A percentile compares a stretch with the other conserved stretches of the same genome.
Conservation (phyloP, 1,140 invertebrate species). For the Drosophila kurseongensis region DNA sequence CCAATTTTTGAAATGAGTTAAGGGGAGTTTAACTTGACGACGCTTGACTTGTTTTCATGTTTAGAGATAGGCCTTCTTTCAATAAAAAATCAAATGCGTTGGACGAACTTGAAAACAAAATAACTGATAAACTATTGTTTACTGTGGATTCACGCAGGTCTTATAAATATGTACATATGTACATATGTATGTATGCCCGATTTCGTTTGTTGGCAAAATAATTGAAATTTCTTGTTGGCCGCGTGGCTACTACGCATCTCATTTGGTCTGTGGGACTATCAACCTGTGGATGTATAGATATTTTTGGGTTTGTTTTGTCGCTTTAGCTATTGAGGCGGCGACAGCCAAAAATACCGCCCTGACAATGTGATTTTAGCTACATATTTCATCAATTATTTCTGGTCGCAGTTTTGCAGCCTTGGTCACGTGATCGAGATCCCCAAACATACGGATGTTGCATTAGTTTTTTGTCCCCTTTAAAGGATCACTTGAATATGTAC, state of each 20-base stretch:
- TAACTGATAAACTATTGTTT: slow-evolving; percentile 34
- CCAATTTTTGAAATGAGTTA: not conserved
- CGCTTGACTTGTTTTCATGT: not conserved
- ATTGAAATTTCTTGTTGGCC: slow-evolving; percentile 53
- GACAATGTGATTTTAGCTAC: slow-evolving; percentile 41
- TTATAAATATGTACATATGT: slow-evolving; percentile 25
- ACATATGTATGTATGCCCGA: slow-evolving; percentile 14
- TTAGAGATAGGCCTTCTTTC: not conserved
- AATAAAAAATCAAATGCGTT: not conserved
- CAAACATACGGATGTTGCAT: slow-evolving; percentile 18
- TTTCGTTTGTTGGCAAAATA: slow-evolving; percentile 51
- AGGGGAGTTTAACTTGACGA: not conserved
- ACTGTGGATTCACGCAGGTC: slow-evolving; percentile 35
- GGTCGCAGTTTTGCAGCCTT: slow-evolving; percentile 37
- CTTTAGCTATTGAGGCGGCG: slow-evolving; percentile 30
- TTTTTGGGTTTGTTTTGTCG: slow-evolving; percentile 64
- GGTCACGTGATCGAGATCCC: slow-evolving; percentile 37
- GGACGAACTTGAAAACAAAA: too few relatives aligned
- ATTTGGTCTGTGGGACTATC: slow-evolving; percentile 41
- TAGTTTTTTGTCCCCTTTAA: not conserved
- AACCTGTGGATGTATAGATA: slow-evolving; percentile 39
- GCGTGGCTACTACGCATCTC: slow-evolving; percentile 59
- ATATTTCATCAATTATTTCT: slow-evolving; percentile 24
- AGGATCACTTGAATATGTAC: slow-evolving; percentile 1
- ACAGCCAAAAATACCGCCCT: slow-evolving; percentile 66